Base-by-base conservation (phyloP, 2,113 vertebrate genomes). In the Phrynocephalus versicolor region DNA sequence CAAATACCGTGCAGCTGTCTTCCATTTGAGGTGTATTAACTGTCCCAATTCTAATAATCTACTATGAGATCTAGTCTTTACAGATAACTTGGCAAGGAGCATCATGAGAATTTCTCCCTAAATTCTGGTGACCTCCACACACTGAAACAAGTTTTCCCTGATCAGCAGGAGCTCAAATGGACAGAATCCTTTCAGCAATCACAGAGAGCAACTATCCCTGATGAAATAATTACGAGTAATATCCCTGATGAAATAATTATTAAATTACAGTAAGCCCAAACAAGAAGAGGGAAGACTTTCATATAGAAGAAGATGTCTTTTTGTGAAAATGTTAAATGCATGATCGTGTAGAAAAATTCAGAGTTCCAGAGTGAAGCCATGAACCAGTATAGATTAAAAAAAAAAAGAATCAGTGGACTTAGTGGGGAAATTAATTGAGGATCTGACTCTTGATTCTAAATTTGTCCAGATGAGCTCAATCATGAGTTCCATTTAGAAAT, bases 211-310 rank as follows among this genome's bases (percentile, higher is more conserved):
- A 51, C 5, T 51, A 51, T 10, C 45, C 45, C 45, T 51, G 5
- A 51, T 51, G 45, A 51, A 51, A 51, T 10, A n/a, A n/a, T n/a
- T n/a, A n/a, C n/a, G n/a, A n/a, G n/a, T n/a, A n/a, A n/a, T 51
- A 51, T 10, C 45, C 45, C 45, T 51, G 5, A 51, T 51, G 45
- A 51, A 51, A 51, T 10, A n/a, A n/a, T n/a, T n/a, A n/a, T n/a
- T n/a, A n/a, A n/a, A n/a, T 51, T 37, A 33, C 41, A 30, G 7
- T n/a, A 35, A 23, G 30, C 76, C 58, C 70, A 77, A 16, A 12
- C 76, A 37, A 64, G 83, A 87, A 84, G 82, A 37, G 88, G 37
- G 58, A 64, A 4, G 33, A 79, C 3, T 64, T 77, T 83, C 83
- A 3, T 37, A 27, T 88, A 75, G 62, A 8, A 19, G 45, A 23